Conservation (phyloP, 2,888 invertebrate genomes). For the Acrocera orbiculus region DNA sequence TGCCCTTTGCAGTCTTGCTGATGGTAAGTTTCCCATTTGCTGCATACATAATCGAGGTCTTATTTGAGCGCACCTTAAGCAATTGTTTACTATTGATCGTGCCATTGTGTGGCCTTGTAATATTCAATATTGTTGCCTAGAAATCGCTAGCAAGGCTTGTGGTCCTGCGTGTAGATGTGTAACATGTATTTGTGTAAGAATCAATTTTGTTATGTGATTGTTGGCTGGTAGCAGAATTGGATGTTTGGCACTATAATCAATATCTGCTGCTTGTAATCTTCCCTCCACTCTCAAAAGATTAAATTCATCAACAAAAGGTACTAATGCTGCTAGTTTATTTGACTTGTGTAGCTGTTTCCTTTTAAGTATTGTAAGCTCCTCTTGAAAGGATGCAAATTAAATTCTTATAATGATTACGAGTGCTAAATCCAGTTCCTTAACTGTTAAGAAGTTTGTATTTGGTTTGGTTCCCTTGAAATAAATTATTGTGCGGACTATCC, state of each 20-base stretch:
- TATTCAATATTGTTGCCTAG: constrained; percentile 14
- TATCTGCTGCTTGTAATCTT: constrained; percentile 11
- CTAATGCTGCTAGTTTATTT: too few species aligned
- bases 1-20: constrained; percentile 6
- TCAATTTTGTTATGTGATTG: constrained; percentile 6
- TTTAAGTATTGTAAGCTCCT: too few species aligned
- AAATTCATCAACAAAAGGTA: too few species aligned
- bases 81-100: constrained; percentile 10
- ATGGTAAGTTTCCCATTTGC: constrained; percentile 16
- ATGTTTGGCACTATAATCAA: constrained; percentile 12
- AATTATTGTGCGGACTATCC: too few species aligned
- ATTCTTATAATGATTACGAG: too few species aligned
- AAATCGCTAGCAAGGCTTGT: constrained; percentile 3
- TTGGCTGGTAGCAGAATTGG: constrained; percentile 14
- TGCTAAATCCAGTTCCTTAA: too few species aligned
- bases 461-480: too few species aligned
- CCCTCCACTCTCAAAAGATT: constrained; percentile 19
- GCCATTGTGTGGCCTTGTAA: constrained; percentile 10
- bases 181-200: constrained; percentile 5
- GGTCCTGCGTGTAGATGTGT: not conserved
- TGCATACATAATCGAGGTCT: constrained; percentile 10
- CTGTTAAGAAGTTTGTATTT: too few species aligned
- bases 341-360: too few species aligned
- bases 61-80: constrained; percentile 10
- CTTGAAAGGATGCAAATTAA: too few species aligned